Conservation (phyloP, 2,888 invertebrate genomes). For the Drosophila buzzatii region DNA sequence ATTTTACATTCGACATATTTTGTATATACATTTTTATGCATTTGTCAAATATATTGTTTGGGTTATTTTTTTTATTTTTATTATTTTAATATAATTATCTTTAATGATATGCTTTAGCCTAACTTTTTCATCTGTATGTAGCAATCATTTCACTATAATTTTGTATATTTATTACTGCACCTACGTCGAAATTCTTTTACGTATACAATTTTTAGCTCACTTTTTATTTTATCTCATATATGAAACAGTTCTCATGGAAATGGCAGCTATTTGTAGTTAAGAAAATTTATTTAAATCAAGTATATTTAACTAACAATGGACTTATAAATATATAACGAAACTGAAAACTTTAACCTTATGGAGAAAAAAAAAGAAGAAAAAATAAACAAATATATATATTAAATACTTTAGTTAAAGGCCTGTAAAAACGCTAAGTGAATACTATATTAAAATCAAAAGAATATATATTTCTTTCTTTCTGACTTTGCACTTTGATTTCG, state of each 20-base stretch:
- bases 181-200: constrained; percentile 15
- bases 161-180: constrained; percentile 35
- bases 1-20: constrained; percentile 25
- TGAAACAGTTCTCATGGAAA: constrained; percentile 85
- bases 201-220: constrained; percentile 11
- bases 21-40: constrained; percentile 33
- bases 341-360: constrained; percentile 33
- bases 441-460: constrained; percentile 27
- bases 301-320: constrained; percentile 77
- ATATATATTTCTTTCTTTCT: constrained; percentile 19
- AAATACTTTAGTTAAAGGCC: constrained; percentile 38
- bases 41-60: not conserved
- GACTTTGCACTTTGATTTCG: constrained; percentile 15
- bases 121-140: constrained; percentile 23
- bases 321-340: constrained; percentile 62
- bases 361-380: not conserved
- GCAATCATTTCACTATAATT: constrained; percentile 18
- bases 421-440: constrained; percentile 53
- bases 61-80: not conserved
- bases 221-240: constrained; percentile 51
- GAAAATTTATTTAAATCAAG: constrained; percentile 78
- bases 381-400: constrained; percentile 11
- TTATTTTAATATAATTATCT: not conserved
- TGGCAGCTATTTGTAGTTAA: constrained; percentile 86
- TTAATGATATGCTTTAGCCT: constrained; percentile 6